phyloP scores from a whole-genome alignment of 1,140 invertebrate genomes.

The Dolichoris vasculosae region DNA sequence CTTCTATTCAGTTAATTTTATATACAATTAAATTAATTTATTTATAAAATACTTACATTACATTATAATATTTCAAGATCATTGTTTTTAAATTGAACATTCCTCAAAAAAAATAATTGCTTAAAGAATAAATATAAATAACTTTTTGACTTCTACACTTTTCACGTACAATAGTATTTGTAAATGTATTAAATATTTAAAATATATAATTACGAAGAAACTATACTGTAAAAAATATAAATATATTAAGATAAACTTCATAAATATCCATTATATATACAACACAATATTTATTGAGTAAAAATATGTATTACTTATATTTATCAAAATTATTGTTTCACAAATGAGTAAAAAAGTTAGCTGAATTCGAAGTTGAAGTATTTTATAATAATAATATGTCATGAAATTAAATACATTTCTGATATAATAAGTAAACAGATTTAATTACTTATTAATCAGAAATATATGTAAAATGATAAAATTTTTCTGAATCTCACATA shows the following conservation, averaged over 20 bases:
- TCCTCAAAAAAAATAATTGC: background rate
- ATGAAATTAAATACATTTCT: background rate
- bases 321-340: constrained; percentile 9
- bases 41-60: no score
- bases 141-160: background rate
- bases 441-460: background rate
- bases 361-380: background rate
- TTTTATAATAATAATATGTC: background rate
- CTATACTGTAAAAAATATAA: constrained; percentile 15
- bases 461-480: background rate
- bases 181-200: constrained; percentile 29
- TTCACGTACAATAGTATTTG: background rate
- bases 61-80: no score
- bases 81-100: no score
- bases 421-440: background rate
- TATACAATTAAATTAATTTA: no score
- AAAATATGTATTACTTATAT: constrained; percentile 30
- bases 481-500: constrained; percentile 8
- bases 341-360: constrained; percentile 17
- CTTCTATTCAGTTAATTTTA: no score
- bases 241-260: constrained; percentile 12
- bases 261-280: constrained; percentile 28
- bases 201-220: background rate
- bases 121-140: background rate
- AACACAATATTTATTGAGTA: constrained; percentile 11